These are phyloP conservation scores for Gasteruption jaculator DNA, from an alignment of 2,888 invertebrate species.

Conservation along the genomic window DNA sequence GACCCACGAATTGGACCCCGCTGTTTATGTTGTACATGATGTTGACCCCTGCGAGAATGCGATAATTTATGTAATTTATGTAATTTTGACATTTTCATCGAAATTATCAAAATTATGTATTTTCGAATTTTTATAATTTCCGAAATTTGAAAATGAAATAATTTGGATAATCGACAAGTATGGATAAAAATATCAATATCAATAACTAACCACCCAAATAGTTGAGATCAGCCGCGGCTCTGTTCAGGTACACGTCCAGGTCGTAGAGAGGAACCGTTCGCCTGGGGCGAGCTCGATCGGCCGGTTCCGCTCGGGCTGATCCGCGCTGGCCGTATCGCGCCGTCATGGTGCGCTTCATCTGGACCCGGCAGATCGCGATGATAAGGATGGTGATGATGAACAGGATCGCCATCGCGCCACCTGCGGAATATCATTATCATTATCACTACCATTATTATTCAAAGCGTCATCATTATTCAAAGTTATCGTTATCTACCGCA, in stretches of 20 bases:
- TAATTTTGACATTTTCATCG: slow-evolving; percentile 6
- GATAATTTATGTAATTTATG: not conserved
- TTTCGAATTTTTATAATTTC: not conserved
- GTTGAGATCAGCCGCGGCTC: slow-evolving; percentile 26
- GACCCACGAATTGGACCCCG: slow-evolving; percentile 49
- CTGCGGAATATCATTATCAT: slow-evolving; percentile 28
- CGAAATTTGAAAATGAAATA: not conserved
- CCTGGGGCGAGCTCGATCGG: slow-evolving; percentile 24
- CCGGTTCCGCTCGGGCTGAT: no score
- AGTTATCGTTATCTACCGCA: no score
- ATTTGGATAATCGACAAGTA: no score
- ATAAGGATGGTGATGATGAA: slow-evolving; percentile 50
- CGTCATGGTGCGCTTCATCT: slow-evolving; percentile 45
- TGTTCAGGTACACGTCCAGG: slow-evolving; percentile 39
- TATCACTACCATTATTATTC: no score
- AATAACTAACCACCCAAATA: slow-evolving; percentile 25
- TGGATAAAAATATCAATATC: no score
- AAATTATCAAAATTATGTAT: not conserved
- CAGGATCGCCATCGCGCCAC: slow-evolving; percentile 52
- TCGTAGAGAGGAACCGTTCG: slow-evolving; percentile 35
- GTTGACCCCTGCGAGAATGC: slow-evolving; percentile 33
- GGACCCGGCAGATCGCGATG: slow-evolving; percentile 51
- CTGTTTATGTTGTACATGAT: slow-evolving; percentile 51
- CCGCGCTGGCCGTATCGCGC: slow-evolving; percentile 36
- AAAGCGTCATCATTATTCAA: no score